Conservation (phyloP, 2,797 vertebrate species). For the Podarcis lilfordi region DNA sequence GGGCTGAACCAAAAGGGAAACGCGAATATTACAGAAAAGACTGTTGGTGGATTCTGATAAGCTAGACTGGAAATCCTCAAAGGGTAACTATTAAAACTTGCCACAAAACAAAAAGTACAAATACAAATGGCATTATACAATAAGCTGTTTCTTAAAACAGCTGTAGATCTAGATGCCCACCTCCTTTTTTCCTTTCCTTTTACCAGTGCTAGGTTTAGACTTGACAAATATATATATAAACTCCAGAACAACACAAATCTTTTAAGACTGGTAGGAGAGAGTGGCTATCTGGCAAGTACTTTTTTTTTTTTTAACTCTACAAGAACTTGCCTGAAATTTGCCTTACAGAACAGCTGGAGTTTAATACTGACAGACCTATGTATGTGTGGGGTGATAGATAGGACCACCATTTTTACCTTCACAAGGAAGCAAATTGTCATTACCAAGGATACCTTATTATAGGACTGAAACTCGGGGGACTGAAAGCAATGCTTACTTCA, state of each 20-base stretch:
- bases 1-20: constrained; percentile 86
- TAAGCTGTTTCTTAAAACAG: constrained; percentile 63
- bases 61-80: constrained; percentile 81
- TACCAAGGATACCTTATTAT: neutral
- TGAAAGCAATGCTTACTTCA: neutral
- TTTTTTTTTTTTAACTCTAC: neutral
- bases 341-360: constrained; percentile 28
- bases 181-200: constrained; percentile 31
- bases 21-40: constrained; percentile 83
- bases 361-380: constrained; percentile 44
- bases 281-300: neutral
- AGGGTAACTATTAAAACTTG: constrained; percentile 84
- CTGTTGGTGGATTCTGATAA: constrained; percentile 84
- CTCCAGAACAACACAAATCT: constrained; percentile 6
- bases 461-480: neutral
- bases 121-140: constrained; percentile 72
- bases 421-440: neutral
- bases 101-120: constrained; percentile 80
- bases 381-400: constrained; percentile 59
- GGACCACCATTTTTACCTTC: neutral
- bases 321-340: constrained; percentile 32
- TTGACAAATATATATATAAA: constrained; percentile 51
- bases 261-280: neutral
- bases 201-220: constrained; percentile 35
- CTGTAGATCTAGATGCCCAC: constrained; percentile 58